Evolutionary conservation across 2,113 vertebrate species (phyloP).

Genomic region (Phaetusa simplex): DNA sequence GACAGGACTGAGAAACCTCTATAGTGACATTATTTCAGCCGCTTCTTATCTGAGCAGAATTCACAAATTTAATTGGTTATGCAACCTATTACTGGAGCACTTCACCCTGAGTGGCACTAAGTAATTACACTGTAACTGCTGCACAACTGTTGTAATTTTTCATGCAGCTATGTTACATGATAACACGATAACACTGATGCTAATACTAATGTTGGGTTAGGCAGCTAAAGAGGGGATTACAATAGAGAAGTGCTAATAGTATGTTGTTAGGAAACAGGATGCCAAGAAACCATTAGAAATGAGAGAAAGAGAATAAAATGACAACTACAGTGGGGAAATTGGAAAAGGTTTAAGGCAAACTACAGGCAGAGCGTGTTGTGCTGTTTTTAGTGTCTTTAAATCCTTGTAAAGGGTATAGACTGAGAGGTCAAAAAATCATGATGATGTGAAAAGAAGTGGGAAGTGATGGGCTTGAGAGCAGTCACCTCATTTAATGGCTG

Average conservation of each 20-base stretch:
- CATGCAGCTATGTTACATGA: conserved; percentile 13
- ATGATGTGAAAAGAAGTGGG: conserved; percentile 43
- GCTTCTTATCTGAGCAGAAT: conserved; percentile 8
- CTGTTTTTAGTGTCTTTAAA: conserved; percentile 5
- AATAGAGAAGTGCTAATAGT: conserved; percentile 20
- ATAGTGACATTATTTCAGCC: neutral
- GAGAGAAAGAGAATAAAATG: neutral
- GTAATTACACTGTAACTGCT: conserved; percentile 34
- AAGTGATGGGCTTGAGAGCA: conserved; percentile 32
- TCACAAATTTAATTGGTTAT: conserved; percentile 22
- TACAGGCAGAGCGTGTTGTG: neutral
- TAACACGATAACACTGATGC: conserved; percentile 33
- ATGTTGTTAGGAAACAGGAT: conserved; percentile 15
- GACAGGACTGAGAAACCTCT: conserved; percentile 7
- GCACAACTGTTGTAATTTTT: conserved; percentile 50
- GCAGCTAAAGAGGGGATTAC: conserved; percentile 27
- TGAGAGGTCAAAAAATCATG: neutral
- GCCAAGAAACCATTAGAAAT: conserved; percentile 8
- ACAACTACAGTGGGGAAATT: neutral
- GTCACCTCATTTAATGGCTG: neutral
- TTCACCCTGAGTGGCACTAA: conserved; percentile 38
- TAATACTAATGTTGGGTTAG: conserved; percentile 31
- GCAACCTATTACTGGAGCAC: neutral
- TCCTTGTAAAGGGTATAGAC: conserved; percentile 18
- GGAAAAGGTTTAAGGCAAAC: neutral